phyloP scores from a whole-genome alignment of 2,113 vertebrate species.

The Aptenodytes forsteri region DNA sequence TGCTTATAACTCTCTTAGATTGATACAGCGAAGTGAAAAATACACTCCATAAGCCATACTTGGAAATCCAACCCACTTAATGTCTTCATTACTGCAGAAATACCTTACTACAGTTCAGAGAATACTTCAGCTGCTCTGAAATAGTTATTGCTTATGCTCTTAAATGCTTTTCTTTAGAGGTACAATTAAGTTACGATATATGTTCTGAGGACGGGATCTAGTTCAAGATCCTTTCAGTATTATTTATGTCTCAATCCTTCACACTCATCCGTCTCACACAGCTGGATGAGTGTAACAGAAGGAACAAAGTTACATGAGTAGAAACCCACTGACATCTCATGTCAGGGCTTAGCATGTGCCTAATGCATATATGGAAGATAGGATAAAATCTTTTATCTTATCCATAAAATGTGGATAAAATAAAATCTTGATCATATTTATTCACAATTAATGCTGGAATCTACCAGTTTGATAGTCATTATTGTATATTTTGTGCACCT shows the following conservation, averaged over 20 bases:
- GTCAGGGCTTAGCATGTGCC: not conserved
- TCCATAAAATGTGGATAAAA: not conserved
- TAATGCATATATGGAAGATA: not conserved
- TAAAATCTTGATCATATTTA: not conserved
- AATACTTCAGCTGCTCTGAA: not conserved
- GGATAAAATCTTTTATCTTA: not conserved
- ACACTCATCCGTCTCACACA: not conserved
- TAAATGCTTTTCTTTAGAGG: not conserved
- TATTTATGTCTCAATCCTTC: not conserved
- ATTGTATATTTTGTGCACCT: not conserved
- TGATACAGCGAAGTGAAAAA: not conserved
- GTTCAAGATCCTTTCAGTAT: not conserved
- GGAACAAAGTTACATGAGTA: not conserved
- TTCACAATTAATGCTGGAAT: not conserved
- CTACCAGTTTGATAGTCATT: not conserved
- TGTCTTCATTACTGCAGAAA: not conserved
- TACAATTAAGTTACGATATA: accelerated
- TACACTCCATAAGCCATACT: accelerated
- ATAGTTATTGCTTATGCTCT: not conserved
- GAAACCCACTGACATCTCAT: not conserved
- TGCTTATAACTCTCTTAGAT: not conserved
- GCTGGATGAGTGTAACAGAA: not conserved
- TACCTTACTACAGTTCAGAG: not conserved
- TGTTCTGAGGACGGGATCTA: not conserved
- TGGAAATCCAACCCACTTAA: not conserved